These are phyloP conservation scores for Drosophila santomea DNA, from an alignment of 1,140 invertebrate genomes.

Conservation along the genomic window DNA sequence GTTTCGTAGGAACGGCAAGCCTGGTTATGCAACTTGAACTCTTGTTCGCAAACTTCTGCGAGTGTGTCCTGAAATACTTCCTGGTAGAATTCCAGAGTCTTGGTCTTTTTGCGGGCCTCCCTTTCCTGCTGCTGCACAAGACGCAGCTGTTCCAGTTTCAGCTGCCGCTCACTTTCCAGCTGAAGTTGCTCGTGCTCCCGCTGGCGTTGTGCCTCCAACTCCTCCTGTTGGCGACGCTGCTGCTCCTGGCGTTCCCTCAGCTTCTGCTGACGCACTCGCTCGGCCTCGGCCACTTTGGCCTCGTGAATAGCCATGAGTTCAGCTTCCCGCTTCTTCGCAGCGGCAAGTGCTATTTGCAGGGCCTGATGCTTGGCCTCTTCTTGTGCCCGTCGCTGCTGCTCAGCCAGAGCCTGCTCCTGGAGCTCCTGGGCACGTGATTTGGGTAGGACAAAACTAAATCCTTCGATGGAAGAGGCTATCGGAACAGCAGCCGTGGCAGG, in stretches of 20 bases:
- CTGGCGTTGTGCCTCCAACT: background rate
- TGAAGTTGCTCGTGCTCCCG: background rate
- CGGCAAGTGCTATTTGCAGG: conserved; percentile 53
- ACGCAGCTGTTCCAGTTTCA: background rate
- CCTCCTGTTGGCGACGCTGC: conserved; percentile 12
- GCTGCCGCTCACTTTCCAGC: background rate
- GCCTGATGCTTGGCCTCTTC: conserved; percentile 50
- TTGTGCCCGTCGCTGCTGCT: conserved; percentile 11
- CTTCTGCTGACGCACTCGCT: conserved; percentile 26
- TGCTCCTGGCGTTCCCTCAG: conserved; percentile 10
- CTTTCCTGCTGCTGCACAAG: conserved; percentile 1
- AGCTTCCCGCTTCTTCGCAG: conserved; percentile 52
- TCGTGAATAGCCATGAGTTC: conserved; percentile 49
- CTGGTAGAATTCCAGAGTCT: conserved; percentile 25
- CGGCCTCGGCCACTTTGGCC: conserved; percentile 28
- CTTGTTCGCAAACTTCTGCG: conserved; percentile 13
- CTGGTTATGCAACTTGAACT: conserved; percentile 11
- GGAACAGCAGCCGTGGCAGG: background rate
- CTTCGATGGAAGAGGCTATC: background rate
- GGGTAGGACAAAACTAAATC: conserved; percentile 17
- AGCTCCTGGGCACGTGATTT: conserved; percentile 6
- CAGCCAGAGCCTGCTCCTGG: conserved; percentile 1
- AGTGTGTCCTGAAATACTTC: conserved; percentile 26
- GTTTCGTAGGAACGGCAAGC: conserved; percentile 22
- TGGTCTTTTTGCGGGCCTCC: background rate